Evolutionary conservation across 1,140 invertebrate species (phyloP).

Genomic region (Heliconius hewitsoni): DNA sequence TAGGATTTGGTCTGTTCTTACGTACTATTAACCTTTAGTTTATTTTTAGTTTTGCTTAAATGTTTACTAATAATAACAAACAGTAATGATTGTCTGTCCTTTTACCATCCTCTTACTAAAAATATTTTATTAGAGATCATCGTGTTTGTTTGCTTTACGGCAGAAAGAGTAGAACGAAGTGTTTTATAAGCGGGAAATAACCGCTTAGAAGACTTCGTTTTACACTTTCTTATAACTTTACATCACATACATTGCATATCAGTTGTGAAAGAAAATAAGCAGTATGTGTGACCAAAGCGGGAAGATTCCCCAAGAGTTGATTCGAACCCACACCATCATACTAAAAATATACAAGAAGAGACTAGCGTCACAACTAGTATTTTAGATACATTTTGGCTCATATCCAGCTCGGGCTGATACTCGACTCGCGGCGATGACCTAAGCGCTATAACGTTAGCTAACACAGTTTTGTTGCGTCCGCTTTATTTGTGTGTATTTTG

Average conservation of each 20-base stretch:
- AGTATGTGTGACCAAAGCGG: no score
- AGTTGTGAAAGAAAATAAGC: no score
- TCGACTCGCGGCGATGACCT: slow-evolving; percentile 18
- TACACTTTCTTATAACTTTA: no score
- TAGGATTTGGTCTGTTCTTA: not conserved
- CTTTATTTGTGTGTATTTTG: not conserved
- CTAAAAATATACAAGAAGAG: not conserved
- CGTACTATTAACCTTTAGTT: not conserved
- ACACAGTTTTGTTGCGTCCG: slow-evolving; percentile 13
- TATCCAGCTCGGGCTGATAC: slow-evolving; percentile 2
- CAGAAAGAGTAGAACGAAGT: no score
- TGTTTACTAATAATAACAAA: not conserved
- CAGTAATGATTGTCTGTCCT: not conserved
- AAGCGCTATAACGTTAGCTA: slow-evolving; percentile 15
- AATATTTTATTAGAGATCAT: no score
- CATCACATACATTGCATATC: no score
- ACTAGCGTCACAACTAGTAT: not conserved
- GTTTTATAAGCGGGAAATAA: no score
- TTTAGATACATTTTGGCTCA: not conserved
- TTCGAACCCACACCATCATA: not conserved
- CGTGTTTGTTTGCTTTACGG: no score
- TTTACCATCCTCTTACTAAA: not conserved
- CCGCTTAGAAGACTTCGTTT: no score
- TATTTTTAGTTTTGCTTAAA: slow-evolving; percentile 1
- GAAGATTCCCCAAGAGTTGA: not conserved